Base-by-base conservation (phyloP, 2,888 invertebrate species). In the Crematogaster levior region DNA sequence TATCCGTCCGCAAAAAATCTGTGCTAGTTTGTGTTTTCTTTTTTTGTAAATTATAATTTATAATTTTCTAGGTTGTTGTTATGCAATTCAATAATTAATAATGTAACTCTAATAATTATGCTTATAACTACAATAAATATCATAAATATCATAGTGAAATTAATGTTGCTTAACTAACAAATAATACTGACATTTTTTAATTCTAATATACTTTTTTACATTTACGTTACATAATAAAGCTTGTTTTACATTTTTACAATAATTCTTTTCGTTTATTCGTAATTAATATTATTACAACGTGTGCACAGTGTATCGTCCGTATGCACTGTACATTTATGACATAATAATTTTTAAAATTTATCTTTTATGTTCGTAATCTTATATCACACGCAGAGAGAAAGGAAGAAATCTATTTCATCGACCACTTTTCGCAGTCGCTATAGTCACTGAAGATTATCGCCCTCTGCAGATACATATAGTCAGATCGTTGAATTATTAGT, bases 401-500 rank as follows among this genome's bases (percentile, higher is more conserved):
- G n/a, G n/a, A 60, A 60, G 60, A n/a, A 30, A 60, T 34, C 60
- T 60, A 60, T 18, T 15, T 60, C 18, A 34, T 60, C 60, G 30
- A 60, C 60, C 9, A 34, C 18, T 34, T 60, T 30, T 18, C 18
- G 34, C 5, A 5, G n/a, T n/a, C 9, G 7, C 9, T 3, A 30
- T n/a, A n/a, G 61, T 61, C n/a, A 34, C 34, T 37, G 37, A 61
- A 61, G 34, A 37, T 37, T 21, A 34, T 61, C 37, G n/a, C 21
- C 37, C 37, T 61, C 37, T 61, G 10, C n/a, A 60, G n/a, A 34
- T 7, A 30, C 37, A 6, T n/a, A 61, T 3, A 60, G n/a, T 30
- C 12, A 10, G 21, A 61, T 12, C 6, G n/a, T 43, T 43, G 1
- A 43, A 43, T 43, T 1, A n/a, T n/a, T n/a, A n/a, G n/a, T n/a